Conservation (phyloP, 2,888 invertebrate genomes). For the Plebejus anna region DNA sequence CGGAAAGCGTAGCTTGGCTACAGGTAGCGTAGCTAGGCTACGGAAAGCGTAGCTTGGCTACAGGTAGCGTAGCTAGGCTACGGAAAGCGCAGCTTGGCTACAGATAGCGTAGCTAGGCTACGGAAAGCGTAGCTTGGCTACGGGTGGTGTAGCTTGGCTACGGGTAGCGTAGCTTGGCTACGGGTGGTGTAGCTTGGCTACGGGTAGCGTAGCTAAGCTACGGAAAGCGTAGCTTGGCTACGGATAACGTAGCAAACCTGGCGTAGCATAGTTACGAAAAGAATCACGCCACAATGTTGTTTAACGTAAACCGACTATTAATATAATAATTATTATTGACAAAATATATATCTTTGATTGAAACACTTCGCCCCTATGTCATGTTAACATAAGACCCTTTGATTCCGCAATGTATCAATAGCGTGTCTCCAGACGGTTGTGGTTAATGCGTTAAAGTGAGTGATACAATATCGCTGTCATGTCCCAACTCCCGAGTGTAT, state of each 20-base stretch:
- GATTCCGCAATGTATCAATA: not conserved
- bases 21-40: too few relatives aligned
- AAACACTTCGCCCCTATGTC: not conserved
- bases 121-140: too few relatives aligned
- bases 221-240: not conserved
- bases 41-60: not conserved
- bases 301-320: too few relatives aligned
- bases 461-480: conserved; percentile 11
- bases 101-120: too few relatives aligned
- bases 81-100: not conserved
- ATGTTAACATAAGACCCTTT: not conserved
- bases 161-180: too few relatives aligned
- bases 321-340: too few relatives aligned
- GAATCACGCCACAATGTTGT: not conserved
- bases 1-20: not conserved
- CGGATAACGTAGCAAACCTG: not conserved
- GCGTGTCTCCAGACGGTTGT: conserved; percentile 3
- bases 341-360: not conserved
- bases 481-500: not conserved
- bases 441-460: conserved; percentile 15
- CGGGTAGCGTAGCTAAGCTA: not conserved
- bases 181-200: too few relatives aligned
- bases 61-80: not conserved
- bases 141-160: too few relatives aligned
- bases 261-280: not conserved